phyloP scores from a whole-genome alignment of 1,140 invertebrate genomes.

The Monomorium pharaonis region DNA sequence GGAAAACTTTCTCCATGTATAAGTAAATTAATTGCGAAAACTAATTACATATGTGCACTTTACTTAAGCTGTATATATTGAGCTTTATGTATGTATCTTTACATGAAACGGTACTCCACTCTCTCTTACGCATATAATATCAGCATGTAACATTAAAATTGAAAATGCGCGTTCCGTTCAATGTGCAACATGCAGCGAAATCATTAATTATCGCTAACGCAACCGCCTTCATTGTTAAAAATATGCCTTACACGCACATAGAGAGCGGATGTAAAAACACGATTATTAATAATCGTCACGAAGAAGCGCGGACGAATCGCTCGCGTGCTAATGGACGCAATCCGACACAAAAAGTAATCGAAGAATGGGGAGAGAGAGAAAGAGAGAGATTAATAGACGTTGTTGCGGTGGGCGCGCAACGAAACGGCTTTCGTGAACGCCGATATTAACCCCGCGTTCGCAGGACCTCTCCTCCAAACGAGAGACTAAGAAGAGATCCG shows the following conservation, averaged over 20 bases:
- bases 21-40: neutral
- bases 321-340: conserved; percentile 37
- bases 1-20: neutral
- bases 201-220: conserved; percentile 39
- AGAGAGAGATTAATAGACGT: conserved; percentile 40
- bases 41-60: neutral
- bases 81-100: neutral
- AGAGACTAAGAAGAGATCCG: conserved; percentile 57
- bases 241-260: neutral
- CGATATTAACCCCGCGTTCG: conserved; percentile 38
- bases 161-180: neutral
- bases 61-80: neutral
- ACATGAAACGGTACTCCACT: neutral
- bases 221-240: conserved; percentile 19
- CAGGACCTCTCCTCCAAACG: neutral
- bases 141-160: neutral
- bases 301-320: conserved; percentile 11
- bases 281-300: conserved; percentile 50
- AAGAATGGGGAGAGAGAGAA: conserved; percentile 7
- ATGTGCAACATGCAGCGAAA: neutral
- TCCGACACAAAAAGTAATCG: conserved; percentile 41
- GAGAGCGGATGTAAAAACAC: conserved; percentile 20
- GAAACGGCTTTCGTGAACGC: conserved; percentile 21
- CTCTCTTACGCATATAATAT: neutral
- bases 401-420: neutral